phyloP scores from a whole-genome alignment of 2,113 vertebrate species.

The Pholis gunnellus region DNA sequence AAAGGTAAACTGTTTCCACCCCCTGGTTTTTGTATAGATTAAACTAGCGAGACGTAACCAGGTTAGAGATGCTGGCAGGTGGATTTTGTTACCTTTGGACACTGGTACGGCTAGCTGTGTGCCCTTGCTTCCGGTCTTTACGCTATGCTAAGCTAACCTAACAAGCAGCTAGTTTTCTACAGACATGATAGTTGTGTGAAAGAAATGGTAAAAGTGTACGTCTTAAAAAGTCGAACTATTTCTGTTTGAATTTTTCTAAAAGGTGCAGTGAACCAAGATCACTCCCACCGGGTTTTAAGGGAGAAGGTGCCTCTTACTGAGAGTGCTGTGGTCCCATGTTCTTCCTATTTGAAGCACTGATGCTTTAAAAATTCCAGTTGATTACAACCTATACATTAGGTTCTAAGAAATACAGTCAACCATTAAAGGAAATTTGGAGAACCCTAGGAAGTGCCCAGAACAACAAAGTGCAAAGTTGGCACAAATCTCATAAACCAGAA shows the following conservation, averaged over 20 bases:
- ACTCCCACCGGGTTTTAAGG: background rate
- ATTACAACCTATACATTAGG: background rate
- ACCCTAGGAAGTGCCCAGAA: too few relatives aligned
- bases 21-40: background rate
- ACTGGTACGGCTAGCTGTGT: background rate
- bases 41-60: background rate
- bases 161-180: background rate
- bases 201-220: background rate
- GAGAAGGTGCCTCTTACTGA: background rate
- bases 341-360: background rate
- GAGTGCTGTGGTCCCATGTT: background rate
- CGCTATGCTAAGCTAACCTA: too few relatives aligned
- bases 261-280: background rate
- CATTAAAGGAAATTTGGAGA: background rate
- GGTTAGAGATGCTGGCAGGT: background rate
- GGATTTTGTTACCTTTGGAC: background rate
- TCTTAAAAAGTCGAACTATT: background rate
- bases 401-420: background rate
- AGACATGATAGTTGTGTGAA: background rate
- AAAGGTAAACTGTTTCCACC: background rate
- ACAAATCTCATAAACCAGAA: background rate
- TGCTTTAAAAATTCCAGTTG: background rate
- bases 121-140: too few relatives aligned
- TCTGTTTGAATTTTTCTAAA: background rate
- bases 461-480: background rate